Base-by-base conservation (phyloP, 2,797 vertebrate genomes). In the Lepilemur ruficaudatus region DNA sequence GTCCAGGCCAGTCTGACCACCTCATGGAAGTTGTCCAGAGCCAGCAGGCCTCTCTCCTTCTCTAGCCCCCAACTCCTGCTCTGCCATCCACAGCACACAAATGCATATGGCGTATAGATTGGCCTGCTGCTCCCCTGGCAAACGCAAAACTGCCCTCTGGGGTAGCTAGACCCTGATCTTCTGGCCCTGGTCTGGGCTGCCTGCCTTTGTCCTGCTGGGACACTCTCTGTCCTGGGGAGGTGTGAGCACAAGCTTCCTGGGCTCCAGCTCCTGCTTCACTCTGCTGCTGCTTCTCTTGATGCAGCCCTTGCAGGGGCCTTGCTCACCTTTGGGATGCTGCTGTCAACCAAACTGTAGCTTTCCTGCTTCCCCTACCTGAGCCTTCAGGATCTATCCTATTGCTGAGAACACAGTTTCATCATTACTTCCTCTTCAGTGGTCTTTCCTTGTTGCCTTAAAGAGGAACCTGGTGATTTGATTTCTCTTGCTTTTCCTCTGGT, bases 401-500 rank as follows among this genome's bases (percentile, higher is more conserved):
- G 18, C 79, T 78, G 1, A 52, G 70, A 73, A 84, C 23, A 52
- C 5, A 41, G 55, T 84, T 87, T 15, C 32, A 41, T 87, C 65
- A 23, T 35, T 38, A 28, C 22, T 61, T 67, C 55, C 17, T 84
- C 41, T 41, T 20, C 28, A 50, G 25, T 7, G 22, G 82, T 70
- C n/a, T 86, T 88, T 80, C 38, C 91, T 89, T 6, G 1, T 59
- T 20, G 43, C 38, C 38, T 84, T 67, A 72, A 89, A 50, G 61
- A 86, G 72, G 76, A 70, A 73, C 1, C 7, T 25, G 23, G 14
- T 7, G 0, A 8, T 69, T 57, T 69, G 48, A 18, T 52, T 94
- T 82, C 35, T 73, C 67, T 91, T 50, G 48, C 52, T 41, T 94
- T 94, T 79, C 76, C 70, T 91, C 50, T 63, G 35, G 15, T 82